phyloP scores from a whole-genome alignment of 1,140 invertebrate genomes.

The Platyscapa corneri region DNA sequence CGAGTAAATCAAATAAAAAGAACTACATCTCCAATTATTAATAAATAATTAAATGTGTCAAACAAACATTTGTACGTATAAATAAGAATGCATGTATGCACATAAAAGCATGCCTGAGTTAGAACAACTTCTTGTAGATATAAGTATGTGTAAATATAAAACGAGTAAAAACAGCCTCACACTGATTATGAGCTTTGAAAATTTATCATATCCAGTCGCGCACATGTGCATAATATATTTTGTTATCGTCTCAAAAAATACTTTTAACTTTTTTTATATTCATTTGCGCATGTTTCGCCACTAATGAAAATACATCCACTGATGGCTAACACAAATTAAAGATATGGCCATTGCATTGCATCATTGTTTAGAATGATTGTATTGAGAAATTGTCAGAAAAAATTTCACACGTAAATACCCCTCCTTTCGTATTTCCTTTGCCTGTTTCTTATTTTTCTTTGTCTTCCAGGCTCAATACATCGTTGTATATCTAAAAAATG shows the following conservation, averaged over 20 bases:
- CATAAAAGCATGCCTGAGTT: neutral
- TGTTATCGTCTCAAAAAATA: neutral
- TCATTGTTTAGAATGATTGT: conserved; percentile 14
- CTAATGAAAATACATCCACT: neutral
- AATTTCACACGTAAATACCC: neutral
- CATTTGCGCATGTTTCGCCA: neutral
- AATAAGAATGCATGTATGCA: neutral
- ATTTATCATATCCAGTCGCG: neutral
- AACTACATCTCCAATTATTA: neutral
- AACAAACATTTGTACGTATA: neutral
- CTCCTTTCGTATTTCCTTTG: neutral
- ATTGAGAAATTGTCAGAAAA: conserved; percentile 10
- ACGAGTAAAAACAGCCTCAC: neutral
- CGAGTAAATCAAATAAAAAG: neutral
- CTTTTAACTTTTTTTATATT: neutral
- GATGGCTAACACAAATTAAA: conserved; percentile 36
- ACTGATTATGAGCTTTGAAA: neutral
- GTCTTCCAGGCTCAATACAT: neutral
- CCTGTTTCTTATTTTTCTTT: neutral
- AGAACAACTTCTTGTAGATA: neutral
- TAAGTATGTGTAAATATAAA: neutral
- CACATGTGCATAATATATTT: conserved; percentile 2
- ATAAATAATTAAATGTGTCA: neutral
- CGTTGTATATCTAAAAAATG: neutral
- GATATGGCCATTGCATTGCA: conserved; percentile 18